phyloP scores from a whole-genome alignment of 1,140 invertebrate species.

The Drosophila sturtevanti region DNA sequence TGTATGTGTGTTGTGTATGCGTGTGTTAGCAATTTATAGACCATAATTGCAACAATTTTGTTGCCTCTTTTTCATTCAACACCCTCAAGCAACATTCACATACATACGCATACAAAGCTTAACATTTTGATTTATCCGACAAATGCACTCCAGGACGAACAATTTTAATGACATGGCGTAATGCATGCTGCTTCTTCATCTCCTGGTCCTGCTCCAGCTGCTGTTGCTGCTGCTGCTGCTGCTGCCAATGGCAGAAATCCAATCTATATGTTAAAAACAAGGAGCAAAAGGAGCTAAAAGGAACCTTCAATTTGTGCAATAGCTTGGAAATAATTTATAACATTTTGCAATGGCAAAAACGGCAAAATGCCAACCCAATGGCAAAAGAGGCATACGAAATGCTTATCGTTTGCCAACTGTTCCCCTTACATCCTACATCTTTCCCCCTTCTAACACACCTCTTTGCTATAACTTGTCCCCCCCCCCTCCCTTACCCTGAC shows the following conservation, averaged over 20 bases:
- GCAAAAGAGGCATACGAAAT: not conserved
- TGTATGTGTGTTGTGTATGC: slow-evolving; percentile 1
- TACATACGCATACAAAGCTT: slow-evolving; percentile 28
- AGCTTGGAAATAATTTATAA: slow-evolving; percentile 79
- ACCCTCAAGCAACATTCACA: slow-evolving; percentile 28
- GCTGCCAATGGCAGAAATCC: slow-evolving; percentile 47
- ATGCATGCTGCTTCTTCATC: slow-evolving; percentile 8
- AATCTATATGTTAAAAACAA: slow-evolving; percentile 76
- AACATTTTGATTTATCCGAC: slow-evolving; percentile 70
- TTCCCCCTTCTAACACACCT: too few species aligned
- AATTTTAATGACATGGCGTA: slow-evolving; percentile 67
- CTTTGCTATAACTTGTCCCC: too few species aligned
- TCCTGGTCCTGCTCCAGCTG: not conserved
- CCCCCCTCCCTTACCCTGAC: too few species aligned
- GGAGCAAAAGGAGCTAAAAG: slow-evolving; percentile 57
- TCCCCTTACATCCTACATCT: not conserved
- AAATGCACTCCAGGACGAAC: slow-evolving; percentile 66
- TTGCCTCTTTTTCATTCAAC: slow-evolving; percentile 30
- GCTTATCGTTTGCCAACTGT: slow-evolving; percentile 14
- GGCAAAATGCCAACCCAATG: slow-evolving; percentile 5
- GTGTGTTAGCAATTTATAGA: slow-evolving; percentile 59
- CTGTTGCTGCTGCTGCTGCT: slow-evolving; percentile 10
- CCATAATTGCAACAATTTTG: slow-evolving; percentile 76
- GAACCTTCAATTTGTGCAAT: slow-evolving; percentile 73
- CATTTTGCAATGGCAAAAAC: slow-evolving; percentile 56